Evolutionary conservation across 2,113 vertebrate species (phyloP), one percentile per base, ranked within the genome.

Genomic region (Glaucidium brasilianum): DNA sequence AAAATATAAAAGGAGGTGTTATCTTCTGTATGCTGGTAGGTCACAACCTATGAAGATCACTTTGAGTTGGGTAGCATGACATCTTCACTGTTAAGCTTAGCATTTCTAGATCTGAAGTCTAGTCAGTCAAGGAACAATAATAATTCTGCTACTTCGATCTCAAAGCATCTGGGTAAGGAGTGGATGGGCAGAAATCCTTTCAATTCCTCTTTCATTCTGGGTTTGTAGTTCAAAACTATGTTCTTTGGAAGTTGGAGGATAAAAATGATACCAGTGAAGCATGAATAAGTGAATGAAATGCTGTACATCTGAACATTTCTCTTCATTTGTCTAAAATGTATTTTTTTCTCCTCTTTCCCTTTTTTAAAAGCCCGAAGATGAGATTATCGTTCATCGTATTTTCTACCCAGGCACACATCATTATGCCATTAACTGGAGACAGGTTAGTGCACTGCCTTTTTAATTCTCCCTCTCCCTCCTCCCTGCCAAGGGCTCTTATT

Each of bases 331-430:
- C 89, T 96, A 72, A 96, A 62, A 29, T 73, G 12, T 71, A 4
- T 56, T 35, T 64, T 71, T 50, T 19, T 60, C 58, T 64, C 97
- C 67, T 96, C 85, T 92, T 76, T 92, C 83, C 41, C 92, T 97
- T 87, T 78, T 74, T 95, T 95, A 82, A 47, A 97, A 99, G 99
- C 97, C 99, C 99, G 50, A 98, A 98, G 55, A 99, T 99, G 99
- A 99, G 99, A 94, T 97, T 99, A 37, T 99, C 99, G 2, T 99
- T 99, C 93, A 99, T 99, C 49, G 99, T 99, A 49, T 99, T 99
- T 97, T 99, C 99, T 26, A 97, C 98, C 43, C 95, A 92, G 95
- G 99, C 99, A 12, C 96, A 95, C 2, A 87, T 98, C 85, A 98
- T 99, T 89, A 96, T 99, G 95, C 98, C 98, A 39, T 97, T 99